Evolutionary conservation across 2,888 invertebrate genomes (phyloP), one percentile per base, ranked within the genome.

Genomic region (Abrostola triplasia): DNA sequence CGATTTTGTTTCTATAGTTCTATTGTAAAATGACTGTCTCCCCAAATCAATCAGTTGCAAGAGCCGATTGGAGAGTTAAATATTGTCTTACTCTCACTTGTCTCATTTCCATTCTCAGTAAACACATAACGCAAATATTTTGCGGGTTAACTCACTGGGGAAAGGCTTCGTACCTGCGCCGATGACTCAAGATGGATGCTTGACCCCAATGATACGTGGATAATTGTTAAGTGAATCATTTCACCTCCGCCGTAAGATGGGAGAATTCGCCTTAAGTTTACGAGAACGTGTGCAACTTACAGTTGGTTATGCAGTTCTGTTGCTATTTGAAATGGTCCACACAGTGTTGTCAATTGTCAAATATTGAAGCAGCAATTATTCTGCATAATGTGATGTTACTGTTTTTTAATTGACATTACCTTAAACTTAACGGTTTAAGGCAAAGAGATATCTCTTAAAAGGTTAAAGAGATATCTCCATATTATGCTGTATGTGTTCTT

Each of bases 171-270:
- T 67, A 78, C 81, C 79, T 82, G 73, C 81, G 66, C 24, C 68
- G 75, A 69, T 86, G 88, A 87, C 64, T 88, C 87, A 88, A 69
- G 73, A 75, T 76, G 70, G 55, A 77, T 83, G 82, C 57, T 84
- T 86, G 87, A 87, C 87, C 86, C 81, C 84, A 78, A 86, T 87
- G 84, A 81, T 80, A 80, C 72, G 68, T 74, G 76, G 79, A 80
- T 85, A 82, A 83, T 82, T 85, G 67, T 77, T 80, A 78, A 73
- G 76, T 88, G 88, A 88, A 77, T 88, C 87, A 88, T 68, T 53
- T 67, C 49, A 57, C 61, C 53, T 70, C 59, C 5, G 49, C 44
- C 13, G 24, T 24, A 24, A 24, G 24, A 24, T 24, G 24, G 24
- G 24, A 47, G 9, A 24, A 24, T 24, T 24, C 13, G 24, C 44